Conservation (phyloP, 2,888 invertebrate species). For the Thera obeliscata region DNA sequence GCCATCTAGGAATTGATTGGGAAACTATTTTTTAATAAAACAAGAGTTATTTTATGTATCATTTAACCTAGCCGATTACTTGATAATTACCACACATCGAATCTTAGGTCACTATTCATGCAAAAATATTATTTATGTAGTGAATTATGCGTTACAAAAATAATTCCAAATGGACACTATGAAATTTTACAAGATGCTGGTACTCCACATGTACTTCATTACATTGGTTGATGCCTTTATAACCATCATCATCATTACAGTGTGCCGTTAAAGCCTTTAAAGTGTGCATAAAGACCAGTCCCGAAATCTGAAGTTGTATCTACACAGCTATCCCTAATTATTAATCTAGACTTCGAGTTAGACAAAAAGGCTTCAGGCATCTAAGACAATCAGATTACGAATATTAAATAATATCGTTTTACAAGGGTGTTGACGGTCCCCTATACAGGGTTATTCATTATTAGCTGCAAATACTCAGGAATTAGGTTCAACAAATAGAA, state of each 20-base stretch:
- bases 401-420: too few relatives aligned
- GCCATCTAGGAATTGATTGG: too few relatives aligned
- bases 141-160: conserved; percentile 11
- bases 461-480: too few relatives aligned
- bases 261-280: not conserved
- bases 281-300: not conserved
- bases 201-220: not conserved
- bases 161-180: conserved; percentile 12
- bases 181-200: not conserved
- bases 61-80: not conserved
- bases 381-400: too few relatives aligned
- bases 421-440: too few relatives aligned
- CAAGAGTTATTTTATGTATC: not conserved
- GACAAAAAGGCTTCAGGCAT: too few relatives aligned
- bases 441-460: too few relatives aligned
- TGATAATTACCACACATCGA: not conserved
- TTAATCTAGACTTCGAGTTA: too few relatives aligned
- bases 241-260: too few relatives aligned
- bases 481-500: too few relatives aligned
- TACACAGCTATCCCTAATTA: not conserved
- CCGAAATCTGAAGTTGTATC: not conserved
- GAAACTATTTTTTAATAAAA: not conserved
- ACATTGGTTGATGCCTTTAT: not conserved
- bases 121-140: conserved; percentile 14
- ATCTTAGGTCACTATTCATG: conserved; percentile 13